phyloP scores from a whole-genome alignment of 2,888 invertebrate genomes.

The Palloptera scutellata region DNA sequence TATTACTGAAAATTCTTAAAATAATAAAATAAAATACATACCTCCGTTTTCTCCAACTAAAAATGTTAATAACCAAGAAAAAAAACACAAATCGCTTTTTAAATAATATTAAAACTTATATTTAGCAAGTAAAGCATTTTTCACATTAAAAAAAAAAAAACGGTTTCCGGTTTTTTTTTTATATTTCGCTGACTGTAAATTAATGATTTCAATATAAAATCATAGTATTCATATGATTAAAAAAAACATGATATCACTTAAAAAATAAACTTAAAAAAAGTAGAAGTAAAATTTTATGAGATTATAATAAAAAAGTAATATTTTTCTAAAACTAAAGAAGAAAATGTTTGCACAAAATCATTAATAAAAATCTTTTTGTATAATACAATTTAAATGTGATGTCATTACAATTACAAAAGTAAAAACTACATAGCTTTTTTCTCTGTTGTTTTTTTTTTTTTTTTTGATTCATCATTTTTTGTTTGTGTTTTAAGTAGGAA shows the following conservation, averaged over 20 bases:
- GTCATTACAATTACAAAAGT: neutral
- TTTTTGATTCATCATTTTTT: too few species aligned
- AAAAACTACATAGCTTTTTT: too few species aligned
- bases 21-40: constrained; percentile 26
- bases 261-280: constrained; percentile 14
- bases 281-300: neutral
- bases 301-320: too few species aligned
- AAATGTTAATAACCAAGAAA: neutral
- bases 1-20: neutral
- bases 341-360: neutral
- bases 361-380: constrained; percentile 6
- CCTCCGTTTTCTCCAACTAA: constrained; percentile 40
- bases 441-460: too few species aligned
- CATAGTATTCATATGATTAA: constrained; percentile 21
- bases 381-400: constrained; percentile 21
- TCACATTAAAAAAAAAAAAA: constrained; percentile 37
- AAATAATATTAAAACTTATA: constrained; percentile 37
- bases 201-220: constrained; percentile 37
- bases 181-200: too few species aligned
- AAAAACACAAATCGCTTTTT: constrained; percentile 16
- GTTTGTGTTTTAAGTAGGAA: neutral
- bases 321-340: constrained; percentile 6
- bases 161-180: too few species aligned
- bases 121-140: constrained; percentile 31
- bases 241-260: constrained; percentile 24